Evolutionary conservation across 2,797 vertebrate genomes (phyloP), one percentile per base, ranked within the genome.

Genomic region (Kryptolebias ocellatus): DNA sequence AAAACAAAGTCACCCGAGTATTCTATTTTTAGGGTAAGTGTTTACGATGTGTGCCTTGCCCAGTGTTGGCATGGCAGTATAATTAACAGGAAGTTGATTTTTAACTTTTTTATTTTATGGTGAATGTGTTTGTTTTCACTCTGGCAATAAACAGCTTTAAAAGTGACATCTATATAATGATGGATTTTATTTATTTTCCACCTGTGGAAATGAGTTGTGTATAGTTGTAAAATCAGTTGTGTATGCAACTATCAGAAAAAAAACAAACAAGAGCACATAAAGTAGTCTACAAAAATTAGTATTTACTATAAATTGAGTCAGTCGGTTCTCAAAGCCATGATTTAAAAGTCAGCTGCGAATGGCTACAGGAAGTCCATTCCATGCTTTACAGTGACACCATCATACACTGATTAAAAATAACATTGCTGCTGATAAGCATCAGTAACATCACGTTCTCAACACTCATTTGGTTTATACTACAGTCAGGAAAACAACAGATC

Each of bases 241-340:
- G 34, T 27, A 14, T 37, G 11, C 49, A 61, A 61, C 9, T 55
- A 17, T 28, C 16, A 46, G 0, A 5, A 28, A 31, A 52, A 53
- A 68, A 74, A 42, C 37, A n/a, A n/a, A n/a, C 64, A 1, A 73
- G 55, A 28, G 57, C 2, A 3, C 44, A 20, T 56, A 56, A 55
- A n/a, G 65, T 75, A 42, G 54, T 78, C 58, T 91, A 88, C 70
- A 91, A 91, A 90, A 92, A 80, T 77, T 49, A 60, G 72, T 73
- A 56, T 90, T 91, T 85, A 78, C 71, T 88, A 89, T 64, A 90
- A 92, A 92, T 86, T 90, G 81, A 88, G 46, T 86, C 59, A 80
- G 71, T 37, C 5, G 61, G 81, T 81, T 83, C 15, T 83, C 52
- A 74, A 75, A 86, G 79, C 66, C 2, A 75, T 49, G 34, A 47